These are phyloP conservation scores for Apantesis nais DNA, from an alignment of 2,888 invertebrate species.

Conservation along the genomic window DNA sequence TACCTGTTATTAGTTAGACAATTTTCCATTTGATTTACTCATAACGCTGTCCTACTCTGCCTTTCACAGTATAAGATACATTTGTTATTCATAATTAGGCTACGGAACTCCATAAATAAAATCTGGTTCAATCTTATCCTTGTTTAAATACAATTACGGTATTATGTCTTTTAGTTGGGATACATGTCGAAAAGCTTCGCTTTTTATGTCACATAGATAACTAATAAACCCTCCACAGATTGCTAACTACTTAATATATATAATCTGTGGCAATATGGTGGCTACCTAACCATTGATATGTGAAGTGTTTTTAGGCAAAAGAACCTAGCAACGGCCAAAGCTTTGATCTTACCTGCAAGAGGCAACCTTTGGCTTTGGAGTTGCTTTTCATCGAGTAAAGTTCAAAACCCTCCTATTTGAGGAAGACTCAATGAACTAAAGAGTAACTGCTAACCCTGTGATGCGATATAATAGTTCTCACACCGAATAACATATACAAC, in stretches of 20 bases:
- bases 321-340: neutral
- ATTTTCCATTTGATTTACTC: too few relatives aligned
- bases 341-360: neutral
- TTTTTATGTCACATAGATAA: conserved; percentile 43
- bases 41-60: too few relatives aligned
- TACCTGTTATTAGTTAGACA: too few relatives aligned
- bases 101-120: conserved; percentile 20
- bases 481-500: too few relatives aligned
- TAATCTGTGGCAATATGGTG: conserved; percentile 10
- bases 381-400: too few relatives aligned
- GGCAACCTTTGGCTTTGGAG: too few relatives aligned
- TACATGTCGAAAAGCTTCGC: conserved; percentile 31
- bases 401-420: too few relatives aligned
- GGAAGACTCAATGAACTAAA: too few relatives aligned
- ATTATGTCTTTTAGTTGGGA: neutral
- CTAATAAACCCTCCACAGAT: conserved; percentile 9
- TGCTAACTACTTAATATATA: conserved; percentile 10
- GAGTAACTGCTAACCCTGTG: too few relatives aligned
- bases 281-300: neutral
- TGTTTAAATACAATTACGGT: conserved; percentile 1
- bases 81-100: too few relatives aligned
- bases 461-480: too few relatives aligned
- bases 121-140: neutral
- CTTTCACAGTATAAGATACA: neutral
- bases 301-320: neutral